Evolutionary conservation across 64 coral and sea anemone genomes (phyloP).

Genomic region (Montipora efflorescens): DNA sequence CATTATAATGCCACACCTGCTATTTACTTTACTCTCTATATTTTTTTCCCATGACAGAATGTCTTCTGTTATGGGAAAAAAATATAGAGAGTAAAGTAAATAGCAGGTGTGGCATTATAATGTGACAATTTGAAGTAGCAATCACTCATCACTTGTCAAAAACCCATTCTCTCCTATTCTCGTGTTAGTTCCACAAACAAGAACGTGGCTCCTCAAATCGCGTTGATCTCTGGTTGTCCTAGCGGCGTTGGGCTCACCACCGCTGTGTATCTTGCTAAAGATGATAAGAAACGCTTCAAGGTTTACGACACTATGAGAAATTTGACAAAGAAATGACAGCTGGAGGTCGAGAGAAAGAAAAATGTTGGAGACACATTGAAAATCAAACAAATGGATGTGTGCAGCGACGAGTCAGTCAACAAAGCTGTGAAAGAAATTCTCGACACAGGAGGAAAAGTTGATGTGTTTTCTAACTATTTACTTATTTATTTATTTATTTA

Average conservation of each 20-base stretch:
- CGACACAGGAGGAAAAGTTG: conserved; percentile 75
- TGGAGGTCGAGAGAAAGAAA: conserved; percentile 57
- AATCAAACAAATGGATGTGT: conserved; percentile 60
- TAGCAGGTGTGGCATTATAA: too few species aligned
- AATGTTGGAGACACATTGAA: conserved; percentile 52
- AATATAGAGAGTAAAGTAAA: too few species aligned
- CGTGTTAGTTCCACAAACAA: too few species aligned
- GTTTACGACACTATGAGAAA: conserved; percentile 76
- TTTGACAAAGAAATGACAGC: conserved; percentile 57
- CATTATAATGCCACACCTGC: too few species aligned
- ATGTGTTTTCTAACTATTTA: conserved; percentile 72
- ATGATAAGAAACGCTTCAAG: conserved; percentile 60
- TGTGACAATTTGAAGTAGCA: too few species aligned
- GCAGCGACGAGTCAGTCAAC: conserved; percentile 67
- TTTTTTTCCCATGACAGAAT: too few species aligned
- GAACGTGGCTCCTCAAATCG: conserved; percentile 14
- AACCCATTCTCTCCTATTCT: too few species aligned
- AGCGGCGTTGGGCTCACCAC: conserved; percentile 52
- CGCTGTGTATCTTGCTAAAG: conserved; percentile 40
- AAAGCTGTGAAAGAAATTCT: conserved; percentile 65
- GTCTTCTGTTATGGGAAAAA: too few species aligned
- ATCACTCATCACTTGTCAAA: too few species aligned
- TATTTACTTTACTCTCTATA: too few species aligned
- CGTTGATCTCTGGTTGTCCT: conserved; percentile 44
- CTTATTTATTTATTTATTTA: too few species aligned